These are phyloP conservation scores for Tokudaia tokunoshimensis DNA, from an alignment of 2,797 vertebrate genomes.

Conservation along the genomic window DNA sequence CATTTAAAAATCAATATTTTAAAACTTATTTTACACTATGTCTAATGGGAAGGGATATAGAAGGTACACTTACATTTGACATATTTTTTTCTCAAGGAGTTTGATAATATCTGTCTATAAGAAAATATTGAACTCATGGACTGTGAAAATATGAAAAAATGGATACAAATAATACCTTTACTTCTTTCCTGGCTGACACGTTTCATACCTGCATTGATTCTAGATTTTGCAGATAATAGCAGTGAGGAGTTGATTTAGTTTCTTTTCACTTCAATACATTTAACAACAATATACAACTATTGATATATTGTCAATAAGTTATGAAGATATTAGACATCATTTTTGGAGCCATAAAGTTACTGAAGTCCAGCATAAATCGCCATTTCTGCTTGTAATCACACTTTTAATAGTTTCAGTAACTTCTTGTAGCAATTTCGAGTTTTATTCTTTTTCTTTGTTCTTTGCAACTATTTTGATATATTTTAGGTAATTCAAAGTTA, in stretches of 20 bases:
- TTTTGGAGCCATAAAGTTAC: conserved; percentile 76
- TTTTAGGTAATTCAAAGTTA: neutral
- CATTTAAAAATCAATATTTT: neutral
- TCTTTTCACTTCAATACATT: conserved; percentile 81
- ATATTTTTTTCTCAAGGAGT: neutral
- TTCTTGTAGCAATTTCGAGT: conserved; percentile 56
- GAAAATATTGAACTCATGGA: conserved; percentile 23
- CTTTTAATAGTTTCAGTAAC: conserved; percentile 66
- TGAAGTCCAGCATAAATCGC: conserved; percentile 70
- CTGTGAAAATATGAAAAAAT: conserved; percentile 12
- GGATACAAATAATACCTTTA: neutral
- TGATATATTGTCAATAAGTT: conserved; percentile 76
- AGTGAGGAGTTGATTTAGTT: conserved; percentile 75
- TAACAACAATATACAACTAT: conserved; percentile 76
- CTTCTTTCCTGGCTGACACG: conserved; percentile 43
- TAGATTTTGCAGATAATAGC: conserved; percentile 64
- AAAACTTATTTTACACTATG: neutral
- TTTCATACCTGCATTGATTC: conserved; percentile 73
- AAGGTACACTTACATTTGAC: neutral
- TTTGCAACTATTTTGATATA: neutral
- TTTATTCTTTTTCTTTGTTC: conserved; percentile 67
- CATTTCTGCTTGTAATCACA: conserved; percentile 64
- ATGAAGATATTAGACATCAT: conserved; percentile 65
- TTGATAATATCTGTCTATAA: neutral
- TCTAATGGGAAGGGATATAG: rapidly evolving